Conservation (phyloP, 1,140 invertebrate genomes). For the Achatina immaculata region DNA sequence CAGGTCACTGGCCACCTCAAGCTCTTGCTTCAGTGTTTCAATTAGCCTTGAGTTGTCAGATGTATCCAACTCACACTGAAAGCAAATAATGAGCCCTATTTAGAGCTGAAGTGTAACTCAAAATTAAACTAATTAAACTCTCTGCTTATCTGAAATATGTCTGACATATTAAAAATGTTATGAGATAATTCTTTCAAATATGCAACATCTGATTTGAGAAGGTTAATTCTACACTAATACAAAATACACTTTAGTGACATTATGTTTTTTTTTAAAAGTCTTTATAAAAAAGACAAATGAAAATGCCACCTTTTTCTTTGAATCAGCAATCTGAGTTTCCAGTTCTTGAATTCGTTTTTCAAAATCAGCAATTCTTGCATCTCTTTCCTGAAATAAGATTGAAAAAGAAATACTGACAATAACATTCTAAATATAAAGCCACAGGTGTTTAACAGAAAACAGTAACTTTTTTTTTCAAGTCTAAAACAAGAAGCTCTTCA, state of each 20-base stretch:
- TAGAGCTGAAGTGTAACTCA: not conserved
- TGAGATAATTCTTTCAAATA: not conserved
- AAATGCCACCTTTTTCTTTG: not conserved
- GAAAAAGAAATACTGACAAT: slow-evolving; percentile 3
- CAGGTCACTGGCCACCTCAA: slow-evolving; percentile 49
- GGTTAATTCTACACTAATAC: no score
- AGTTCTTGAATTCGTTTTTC: slow-evolving; percentile 37
- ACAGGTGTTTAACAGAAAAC: no score
- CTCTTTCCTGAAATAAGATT: slow-evolving; percentile 45
- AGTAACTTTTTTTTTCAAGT: no score
- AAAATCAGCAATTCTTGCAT: slow-evolving; percentile 45
- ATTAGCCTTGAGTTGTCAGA: slow-evolving; percentile 48
- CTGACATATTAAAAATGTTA: not conserved
- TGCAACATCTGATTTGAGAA: not conserved
- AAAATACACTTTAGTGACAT: no score
- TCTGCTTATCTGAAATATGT: not conserved
- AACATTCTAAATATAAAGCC: not conserved
- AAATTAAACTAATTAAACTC: not conserved
- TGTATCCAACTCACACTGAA: slow-evolving; percentile 19
- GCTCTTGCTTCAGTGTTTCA: slow-evolving; percentile 54
- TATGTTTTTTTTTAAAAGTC: no score
- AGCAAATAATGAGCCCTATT: not conserved
- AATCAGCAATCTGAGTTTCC: slow-evolving; percentile 13
- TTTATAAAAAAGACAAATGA: not conserved
- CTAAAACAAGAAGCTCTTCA: no score